Evolutionary conservation across 2,888 invertebrate species (phyloP).

Genomic region (Tribolium freemani): DNA sequence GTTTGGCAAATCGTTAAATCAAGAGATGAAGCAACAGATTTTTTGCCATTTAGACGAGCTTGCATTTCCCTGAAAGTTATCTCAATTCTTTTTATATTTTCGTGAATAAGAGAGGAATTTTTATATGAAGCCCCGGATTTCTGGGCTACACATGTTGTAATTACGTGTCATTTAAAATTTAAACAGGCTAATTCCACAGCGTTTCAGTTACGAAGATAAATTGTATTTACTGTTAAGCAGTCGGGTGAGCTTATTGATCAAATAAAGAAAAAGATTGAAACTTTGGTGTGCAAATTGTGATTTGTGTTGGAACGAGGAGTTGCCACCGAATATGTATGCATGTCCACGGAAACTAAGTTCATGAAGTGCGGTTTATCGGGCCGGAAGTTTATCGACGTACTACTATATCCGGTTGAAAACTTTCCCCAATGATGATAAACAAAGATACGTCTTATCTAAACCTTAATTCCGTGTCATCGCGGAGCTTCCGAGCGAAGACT

Average conservation of each 20-base stretch:
- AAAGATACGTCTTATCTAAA: conserved; percentile 25
- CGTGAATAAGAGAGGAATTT: no score
- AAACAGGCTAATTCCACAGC: neutral
- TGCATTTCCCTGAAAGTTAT: no score
- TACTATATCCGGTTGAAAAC: conserved; percentile 23
- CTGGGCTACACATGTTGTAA: neutral
- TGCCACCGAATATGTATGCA: neutral
- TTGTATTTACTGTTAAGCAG: neutral
- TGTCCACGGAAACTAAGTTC: conserved; percentile 21
- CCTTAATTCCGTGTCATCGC: conserved; percentile 28
- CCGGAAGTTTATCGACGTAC: conserved; percentile 20
- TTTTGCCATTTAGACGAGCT: no score
- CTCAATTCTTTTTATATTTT: no score
- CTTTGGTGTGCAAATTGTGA: neutral
- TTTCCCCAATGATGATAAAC: conserved; percentile 29
- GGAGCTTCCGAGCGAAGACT: neutral
- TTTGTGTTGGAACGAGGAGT: neutral
- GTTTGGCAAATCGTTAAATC: no score
- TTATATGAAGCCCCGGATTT: neutral
- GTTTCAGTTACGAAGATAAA: neutral
- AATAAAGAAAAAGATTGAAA: no score
- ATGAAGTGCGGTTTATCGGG: conserved; percentile 22
- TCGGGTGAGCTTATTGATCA: neutral
- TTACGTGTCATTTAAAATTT: neutral
- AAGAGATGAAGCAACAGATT: no score